These are phyloP conservation scores for Oscheius sp. DNA, from an alignment of 2,888 invertebrate species.

Conservation along the genomic window DNA sequence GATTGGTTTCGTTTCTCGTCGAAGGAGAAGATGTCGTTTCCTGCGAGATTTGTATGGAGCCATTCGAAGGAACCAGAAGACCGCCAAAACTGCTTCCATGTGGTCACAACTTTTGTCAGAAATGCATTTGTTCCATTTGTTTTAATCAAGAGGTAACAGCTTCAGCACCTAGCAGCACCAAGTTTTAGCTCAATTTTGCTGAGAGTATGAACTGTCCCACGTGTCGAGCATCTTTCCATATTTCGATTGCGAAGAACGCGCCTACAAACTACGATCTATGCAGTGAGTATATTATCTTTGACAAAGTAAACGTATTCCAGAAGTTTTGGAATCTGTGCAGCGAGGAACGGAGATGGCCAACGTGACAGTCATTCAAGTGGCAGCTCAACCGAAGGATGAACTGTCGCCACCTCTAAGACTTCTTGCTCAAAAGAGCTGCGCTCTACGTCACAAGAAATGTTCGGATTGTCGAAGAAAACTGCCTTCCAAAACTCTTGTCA, in stretches of 20 bases:
- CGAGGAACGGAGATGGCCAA: slow-evolving; percentile 49
- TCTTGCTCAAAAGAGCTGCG: slow-evolving; percentile 41
- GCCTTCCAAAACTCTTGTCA: slow-evolving; percentile 45
- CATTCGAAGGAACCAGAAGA: slow-evolving; percentile 46
- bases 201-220: slow-evolving; percentile 68
- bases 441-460: slow-evolving; percentile 41
- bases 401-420: slow-evolving; percentile 12
- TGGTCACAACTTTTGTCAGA: slow-evolving; percentile 69
- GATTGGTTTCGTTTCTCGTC: slow-evolving; percentile 52
- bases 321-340: slow-evolving; percentile 55
- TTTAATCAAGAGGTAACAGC: slow-evolving; percentile 63
- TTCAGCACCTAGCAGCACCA: neutral
- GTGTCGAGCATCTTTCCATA: slow-evolving; percentile 58
- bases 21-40: slow-evolving; percentile 50
- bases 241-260: slow-evolving; percentile 59
- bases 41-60: slow-evolving; percentile 58
- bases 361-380: slow-evolving; percentile 58
- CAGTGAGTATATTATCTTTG: slow-evolving; percentile 56
- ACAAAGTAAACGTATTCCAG: slow-evolving; percentile 42
- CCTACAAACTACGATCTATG: slow-evolving; percentile 70
- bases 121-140: slow-evolving; percentile 65
- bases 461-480: slow-evolving; percentile 55
- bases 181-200: slow-evolving; percentile 68
- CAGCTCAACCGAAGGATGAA: slow-evolving; percentile 12
- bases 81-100: slow-evolving; percentile 69